phyloP scores from a whole-genome alignment of 2,113 vertebrate species.

The Anas platyrhynchos region DNA sequence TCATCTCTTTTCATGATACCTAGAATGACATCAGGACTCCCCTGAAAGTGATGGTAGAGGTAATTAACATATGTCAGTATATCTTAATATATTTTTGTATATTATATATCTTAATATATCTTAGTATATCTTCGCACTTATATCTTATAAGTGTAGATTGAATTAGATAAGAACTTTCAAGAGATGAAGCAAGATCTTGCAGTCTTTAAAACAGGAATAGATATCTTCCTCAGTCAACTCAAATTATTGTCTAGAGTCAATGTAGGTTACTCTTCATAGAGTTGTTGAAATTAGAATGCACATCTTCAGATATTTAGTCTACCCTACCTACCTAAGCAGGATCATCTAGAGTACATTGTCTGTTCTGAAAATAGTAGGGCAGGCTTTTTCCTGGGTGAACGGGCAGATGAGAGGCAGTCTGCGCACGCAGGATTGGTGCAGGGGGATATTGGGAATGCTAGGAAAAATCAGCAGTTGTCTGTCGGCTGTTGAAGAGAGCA shows the following conservation, averaged over 20 bases:
- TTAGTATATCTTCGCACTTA: no score
- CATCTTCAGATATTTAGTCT: background rate
- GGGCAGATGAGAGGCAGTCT: no score
- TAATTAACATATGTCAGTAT: background rate
- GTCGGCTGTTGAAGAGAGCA: no score
- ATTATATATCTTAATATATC: no score
- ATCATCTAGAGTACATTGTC: accelerated
- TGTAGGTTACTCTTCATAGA: background rate
- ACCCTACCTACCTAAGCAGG: background rate
- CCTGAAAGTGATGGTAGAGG: background rate
- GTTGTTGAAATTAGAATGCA: background rate
- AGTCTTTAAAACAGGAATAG: background rate
- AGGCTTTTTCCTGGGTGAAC: no score
- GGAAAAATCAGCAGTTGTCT: no score
- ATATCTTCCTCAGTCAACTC: background rate
- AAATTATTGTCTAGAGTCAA: background rate
- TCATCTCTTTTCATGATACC: background rate
- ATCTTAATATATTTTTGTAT: no score
- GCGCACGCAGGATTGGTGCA: no score
- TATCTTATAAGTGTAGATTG: background rate
- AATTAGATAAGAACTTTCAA: background rate
- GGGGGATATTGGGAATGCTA: no score
- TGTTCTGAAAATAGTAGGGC: background rate
- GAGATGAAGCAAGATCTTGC: background rate
- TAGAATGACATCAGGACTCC: background rate